These are phyloP conservation scores for Drosophila nigricruria DNA, from an alignment of 2,888 invertebrate genomes.

Conservation along the genomic window DNA sequence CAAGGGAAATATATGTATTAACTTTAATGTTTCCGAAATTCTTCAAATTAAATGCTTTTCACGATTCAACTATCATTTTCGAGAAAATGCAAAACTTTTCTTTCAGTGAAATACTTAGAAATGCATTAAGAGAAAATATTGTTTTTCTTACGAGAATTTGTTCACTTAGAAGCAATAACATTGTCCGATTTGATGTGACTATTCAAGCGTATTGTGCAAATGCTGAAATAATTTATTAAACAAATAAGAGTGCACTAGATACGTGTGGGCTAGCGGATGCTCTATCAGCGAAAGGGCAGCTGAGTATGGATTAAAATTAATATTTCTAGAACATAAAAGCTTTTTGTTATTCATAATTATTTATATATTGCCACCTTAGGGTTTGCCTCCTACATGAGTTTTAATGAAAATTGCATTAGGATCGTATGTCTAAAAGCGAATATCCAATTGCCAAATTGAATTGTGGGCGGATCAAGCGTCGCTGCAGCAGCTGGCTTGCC, in stretches of 20 bases:
- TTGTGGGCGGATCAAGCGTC: background rate
- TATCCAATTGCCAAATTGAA: slow-evolving; percentile 1
- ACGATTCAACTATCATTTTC: background rate
- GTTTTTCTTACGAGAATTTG: background rate
- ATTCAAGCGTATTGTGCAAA: background rate
- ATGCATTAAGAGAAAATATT: background rate
- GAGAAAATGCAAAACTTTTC: no score
- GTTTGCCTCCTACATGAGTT: background rate
- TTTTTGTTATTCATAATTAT: no score
- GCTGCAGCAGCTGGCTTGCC: background rate
- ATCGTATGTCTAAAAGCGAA: background rate
- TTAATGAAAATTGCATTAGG: slow-evolving; percentile 4
- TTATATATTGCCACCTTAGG: background rate
- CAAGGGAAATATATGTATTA: background rate
- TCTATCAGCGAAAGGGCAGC: background rate
- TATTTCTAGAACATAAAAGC: no score
- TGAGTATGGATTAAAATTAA: no score
- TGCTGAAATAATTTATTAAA: background rate
- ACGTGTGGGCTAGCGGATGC: background rate
- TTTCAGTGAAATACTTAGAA: background rate
- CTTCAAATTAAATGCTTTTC: background rate
- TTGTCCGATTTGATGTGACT: background rate
- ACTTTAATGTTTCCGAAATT: background rate
- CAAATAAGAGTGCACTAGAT: background rate
- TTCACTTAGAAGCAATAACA: background rate